Base-by-base conservation (phyloP, 2,797 vertebrate genomes). In the Amblyopsis hoosieri region DNA sequence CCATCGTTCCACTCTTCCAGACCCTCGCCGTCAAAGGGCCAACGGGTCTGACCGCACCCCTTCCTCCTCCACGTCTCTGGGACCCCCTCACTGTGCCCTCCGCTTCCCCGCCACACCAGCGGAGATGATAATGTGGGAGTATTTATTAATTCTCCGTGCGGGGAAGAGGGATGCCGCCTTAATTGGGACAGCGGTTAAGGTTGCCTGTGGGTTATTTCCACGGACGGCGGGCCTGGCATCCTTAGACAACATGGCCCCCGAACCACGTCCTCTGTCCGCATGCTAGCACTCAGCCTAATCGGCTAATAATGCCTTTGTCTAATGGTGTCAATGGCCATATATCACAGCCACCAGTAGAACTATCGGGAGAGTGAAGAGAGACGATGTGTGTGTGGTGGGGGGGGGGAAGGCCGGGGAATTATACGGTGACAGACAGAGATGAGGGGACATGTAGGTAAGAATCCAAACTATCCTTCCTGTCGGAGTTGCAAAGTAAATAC, bases 221-320 rank as follows among this genome's bases (percentile, higher is more conserved):
- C 67, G 55, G 45, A 64, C 67, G 55, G 45, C 4, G 50, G 89
- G 85, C 84, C 57, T 45, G 67, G 71, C 67, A 69, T 92, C 88
- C 84, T 92, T 78, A 89, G 72, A 76, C 23, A 91, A 81, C 75
- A 64, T 69, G 54, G 14, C 64, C 87, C 23, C 69, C 76, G 66
- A 88, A 88, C 77, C 57, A 68, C 88, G 86, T 75, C 67, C 73
- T 12, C 76, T 45, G 19, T 75, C 64, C 59, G 52, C 47, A 72
- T 65, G 77, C 68, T 65, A 67, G 73, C 53, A 23, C 86, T 85
- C 77, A 67, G 67, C 81, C 82, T 91, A 90, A 94, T 94, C 91
- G 89, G 77, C 88, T 89, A 79, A 93, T 93, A 88, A 94, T 93
- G 92, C 92, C 90, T 92, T 90, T 91, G 89, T 88, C 92, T 92